Conservation (phyloP, 1,140 invertebrate genomes). For the Lordiphosa mommai region DNA sequence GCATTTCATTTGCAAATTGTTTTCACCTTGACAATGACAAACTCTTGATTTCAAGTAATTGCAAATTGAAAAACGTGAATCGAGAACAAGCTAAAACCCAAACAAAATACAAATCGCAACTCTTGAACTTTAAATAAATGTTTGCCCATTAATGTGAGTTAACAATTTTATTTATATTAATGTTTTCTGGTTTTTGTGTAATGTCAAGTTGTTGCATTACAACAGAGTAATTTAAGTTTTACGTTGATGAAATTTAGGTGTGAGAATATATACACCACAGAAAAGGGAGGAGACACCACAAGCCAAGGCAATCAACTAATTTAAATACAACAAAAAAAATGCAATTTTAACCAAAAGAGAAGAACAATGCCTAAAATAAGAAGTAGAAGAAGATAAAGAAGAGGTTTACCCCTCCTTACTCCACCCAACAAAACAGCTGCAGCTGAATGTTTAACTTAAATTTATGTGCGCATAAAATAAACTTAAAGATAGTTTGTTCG, state of each 20-base stretch:
- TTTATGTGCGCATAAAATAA: constrained; percentile 57
- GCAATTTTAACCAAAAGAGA: constrained; percentile 42
- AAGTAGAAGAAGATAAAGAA: constrained; percentile 23
- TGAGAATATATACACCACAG: constrained; percentile 53
- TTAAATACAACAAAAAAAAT: constrained; percentile 66
- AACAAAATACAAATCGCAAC: constrained; percentile 3
- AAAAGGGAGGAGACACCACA: constrained; percentile 25
- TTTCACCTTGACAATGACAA: constrained; percentile 65
- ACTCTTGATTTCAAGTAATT: constrained; percentile 45
- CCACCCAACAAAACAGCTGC: background rate
- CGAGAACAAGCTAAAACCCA: constrained; percentile 36
- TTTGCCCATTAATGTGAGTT: constrained; percentile 39
- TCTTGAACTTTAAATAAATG: constrained; percentile 60
- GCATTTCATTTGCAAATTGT: constrained; percentile 16
- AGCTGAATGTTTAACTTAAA: constrained; percentile 52
- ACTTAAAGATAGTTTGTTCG: constrained; percentile 46
- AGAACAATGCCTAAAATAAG: constrained; percentile 52
- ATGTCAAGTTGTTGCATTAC: constrained; percentile 1
- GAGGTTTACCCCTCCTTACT: background rate
- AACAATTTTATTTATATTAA: constrained; percentile 48
- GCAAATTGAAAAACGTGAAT: constrained; percentile 72
- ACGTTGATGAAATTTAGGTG: constrained; percentile 59
- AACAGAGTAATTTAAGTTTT: constrained; percentile 34
- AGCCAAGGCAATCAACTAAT: constrained; percentile 67
- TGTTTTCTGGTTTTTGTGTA: constrained; percentile 30